Conservation (phyloP, 2,888 invertebrate genomes). For the Drosophila helvetica region DNA sequence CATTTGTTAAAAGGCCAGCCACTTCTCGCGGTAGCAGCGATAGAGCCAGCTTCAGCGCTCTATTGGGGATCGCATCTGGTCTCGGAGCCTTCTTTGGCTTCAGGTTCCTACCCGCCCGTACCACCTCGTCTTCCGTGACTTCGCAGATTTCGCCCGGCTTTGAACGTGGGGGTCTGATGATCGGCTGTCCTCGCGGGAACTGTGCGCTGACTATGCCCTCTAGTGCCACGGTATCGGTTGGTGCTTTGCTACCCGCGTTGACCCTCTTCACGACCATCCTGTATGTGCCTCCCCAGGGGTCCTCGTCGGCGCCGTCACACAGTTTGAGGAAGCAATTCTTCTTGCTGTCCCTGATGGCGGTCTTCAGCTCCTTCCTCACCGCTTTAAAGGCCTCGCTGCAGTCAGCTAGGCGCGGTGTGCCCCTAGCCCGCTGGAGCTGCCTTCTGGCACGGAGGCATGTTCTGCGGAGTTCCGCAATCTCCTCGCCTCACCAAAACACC, state of each 20-base stretch:
- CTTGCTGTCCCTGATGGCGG: no score
- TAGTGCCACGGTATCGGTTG: background rate
- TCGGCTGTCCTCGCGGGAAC: background rate
- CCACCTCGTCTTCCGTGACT: background rate
- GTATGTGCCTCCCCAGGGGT: no score
- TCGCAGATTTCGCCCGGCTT: background rate
- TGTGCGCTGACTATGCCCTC: background rate
- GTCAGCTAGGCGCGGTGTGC: no score
- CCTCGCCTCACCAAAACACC: no score
- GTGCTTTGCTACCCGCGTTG: no score
- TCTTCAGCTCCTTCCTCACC: no score
- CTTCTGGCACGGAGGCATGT: background rate
- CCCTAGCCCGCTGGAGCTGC: background rate
- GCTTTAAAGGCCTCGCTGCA: no score
- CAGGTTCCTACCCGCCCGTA: background rate
- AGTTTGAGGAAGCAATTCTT: no score
- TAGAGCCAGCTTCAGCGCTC: background rate
- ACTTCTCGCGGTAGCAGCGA: background rate
- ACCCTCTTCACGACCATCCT: no score
- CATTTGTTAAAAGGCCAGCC: background rate
- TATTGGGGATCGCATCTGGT: background rate
- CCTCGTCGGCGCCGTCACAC: no score
- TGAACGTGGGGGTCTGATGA: background rate
- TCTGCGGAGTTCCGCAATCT: no score
- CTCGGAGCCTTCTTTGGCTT: conserved; percentile 2